phyloP scores from a whole-genome alignment of 35 echinoderm and acorn worm genomes.

The Holothuria glaberrima region DNA sequence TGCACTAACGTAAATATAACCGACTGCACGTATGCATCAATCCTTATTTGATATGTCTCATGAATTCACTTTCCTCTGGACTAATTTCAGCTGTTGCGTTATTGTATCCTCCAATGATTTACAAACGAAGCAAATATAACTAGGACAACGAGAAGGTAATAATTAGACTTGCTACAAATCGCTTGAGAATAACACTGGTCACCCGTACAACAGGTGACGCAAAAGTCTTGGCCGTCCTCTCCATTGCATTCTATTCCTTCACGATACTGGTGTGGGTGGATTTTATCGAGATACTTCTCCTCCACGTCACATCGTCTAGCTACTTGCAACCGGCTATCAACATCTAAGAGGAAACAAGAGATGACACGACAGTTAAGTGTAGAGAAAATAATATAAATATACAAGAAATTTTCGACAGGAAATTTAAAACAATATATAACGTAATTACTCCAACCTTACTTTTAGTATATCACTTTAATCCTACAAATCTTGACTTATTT shows the following conservation, averaged over 20 bases:
- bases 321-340: not conserved
- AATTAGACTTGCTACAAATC: conserved; percentile 45
- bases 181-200: not conserved
- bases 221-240: not conserved
- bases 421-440: too few species aligned
- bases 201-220: not conserved
- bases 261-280: not conserved
- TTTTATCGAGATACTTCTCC: not conserved
- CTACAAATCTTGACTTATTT: too few species aligned
- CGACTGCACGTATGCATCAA: too few species aligned
- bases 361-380: not conserved
- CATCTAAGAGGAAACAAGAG: not conserved
- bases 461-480: too few species aligned
- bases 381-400: too few species aligned
- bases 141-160: not conserved
- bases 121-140: not conserved
- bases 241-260: conserved; percentile 8
- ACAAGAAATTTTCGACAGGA: too few species aligned
- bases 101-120: conserved; percentile 22
- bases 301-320: not conserved
- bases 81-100: not conserved
- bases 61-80: too few species aligned
- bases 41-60: too few species aligned
- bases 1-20: too few species aligned
- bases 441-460: too few species aligned